These are phyloP conservation scores for Chymomyza fuscimana DNA, from an alignment of 2,888 invertebrate genomes.

Conservation along the genomic window DNA sequence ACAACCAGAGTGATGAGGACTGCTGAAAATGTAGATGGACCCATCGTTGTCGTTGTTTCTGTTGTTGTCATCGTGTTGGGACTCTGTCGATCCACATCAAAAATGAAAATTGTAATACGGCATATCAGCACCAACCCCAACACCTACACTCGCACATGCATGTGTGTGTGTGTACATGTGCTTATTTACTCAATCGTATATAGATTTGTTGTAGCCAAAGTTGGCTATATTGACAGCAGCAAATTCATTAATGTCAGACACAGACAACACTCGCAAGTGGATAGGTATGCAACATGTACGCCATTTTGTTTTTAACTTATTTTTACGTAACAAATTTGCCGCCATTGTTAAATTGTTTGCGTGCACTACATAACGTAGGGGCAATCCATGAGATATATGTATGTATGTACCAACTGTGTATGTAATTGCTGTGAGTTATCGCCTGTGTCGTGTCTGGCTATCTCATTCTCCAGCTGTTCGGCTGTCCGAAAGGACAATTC, in stretches of 20 bases:
- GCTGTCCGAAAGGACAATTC: conserved; percentile 32
- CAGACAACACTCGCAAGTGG: conserved; percentile 6
- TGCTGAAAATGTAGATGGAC: not conserved
- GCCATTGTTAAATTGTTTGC: conserved; percentile 60
- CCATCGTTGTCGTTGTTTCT: not conserved
- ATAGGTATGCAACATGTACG: conserved; percentile 11
- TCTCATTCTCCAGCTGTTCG: not conserved
- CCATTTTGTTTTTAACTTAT: conserved; percentile 38
- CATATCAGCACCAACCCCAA: conserved; percentile 44
- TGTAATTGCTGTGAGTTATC: conserved; percentile 51
- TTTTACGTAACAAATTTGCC: conserved; percentile 49
- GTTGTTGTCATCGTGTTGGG: not conserved
- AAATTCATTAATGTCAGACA: conserved; percentile 69
- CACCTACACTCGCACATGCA: not conserved
- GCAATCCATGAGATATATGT: not conserved
- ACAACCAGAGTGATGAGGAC: not conserved
- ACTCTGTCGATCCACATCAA: conserved; percentile 67
- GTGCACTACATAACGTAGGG: conserved; percentile 15
- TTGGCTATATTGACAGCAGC: conserved; percentile 67
- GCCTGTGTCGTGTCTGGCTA: conserved; percentile 27
- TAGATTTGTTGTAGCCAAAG: conserved; percentile 13
- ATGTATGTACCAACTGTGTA: not conserved
- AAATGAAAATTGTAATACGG: conserved; percentile 71
- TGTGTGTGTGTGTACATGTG: not conserved
- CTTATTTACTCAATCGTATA: not conserved